Evolutionary conservation across 2,888 invertebrate species (phyloP).

Genomic region (Drosophila formosana): DNA sequence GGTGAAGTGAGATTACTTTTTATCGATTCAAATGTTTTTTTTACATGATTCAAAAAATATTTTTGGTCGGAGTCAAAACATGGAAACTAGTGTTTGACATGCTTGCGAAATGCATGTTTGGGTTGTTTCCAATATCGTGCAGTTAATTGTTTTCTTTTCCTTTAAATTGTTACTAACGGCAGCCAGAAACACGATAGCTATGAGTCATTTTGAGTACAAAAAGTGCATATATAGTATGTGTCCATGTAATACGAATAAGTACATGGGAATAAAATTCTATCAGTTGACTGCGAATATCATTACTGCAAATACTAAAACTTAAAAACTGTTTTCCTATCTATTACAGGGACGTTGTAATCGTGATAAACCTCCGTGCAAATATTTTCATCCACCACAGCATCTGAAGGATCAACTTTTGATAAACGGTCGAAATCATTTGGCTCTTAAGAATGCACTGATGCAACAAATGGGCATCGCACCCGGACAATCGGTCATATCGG

Average conservation of each 20-base stretch:
- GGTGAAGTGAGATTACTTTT: constrained; percentile 70
- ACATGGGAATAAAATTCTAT: too few species aligned
- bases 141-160: constrained; percentile 56
- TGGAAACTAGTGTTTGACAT: constrained; percentile 21
- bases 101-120: constrained; percentile 24
- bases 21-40: constrained; percentile 45
- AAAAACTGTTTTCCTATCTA: constrained; percentile 36
- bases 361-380: constrained; percentile 99
- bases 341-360: constrained; percentile 99
- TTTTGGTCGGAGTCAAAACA: neutral
- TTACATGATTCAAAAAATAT: constrained; percentile 20
- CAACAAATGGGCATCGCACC: constrained; percentile 98
- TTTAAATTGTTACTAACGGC: constrained; percentile 3
- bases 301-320: too few species aligned
- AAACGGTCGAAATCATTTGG: constrained; percentile 99
- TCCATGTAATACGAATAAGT: too few species aligned
- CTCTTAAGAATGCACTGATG: constrained; percentile 98
- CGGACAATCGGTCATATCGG: constrained; percentile 95
- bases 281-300: too few species aligned
- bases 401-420: constrained; percentile 99
- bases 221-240: too few species aligned
- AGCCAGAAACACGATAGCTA: constrained; percentile 22
- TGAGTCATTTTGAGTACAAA: constrained; percentile 19
- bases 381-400: constrained; percentile 99
- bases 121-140: constrained; percentile 55